These are phyloP conservation scores for Paraplagusia blochii DNA, from an alignment of 2,113 vertebrate genomes.

Conservation along the genomic window DNA sequence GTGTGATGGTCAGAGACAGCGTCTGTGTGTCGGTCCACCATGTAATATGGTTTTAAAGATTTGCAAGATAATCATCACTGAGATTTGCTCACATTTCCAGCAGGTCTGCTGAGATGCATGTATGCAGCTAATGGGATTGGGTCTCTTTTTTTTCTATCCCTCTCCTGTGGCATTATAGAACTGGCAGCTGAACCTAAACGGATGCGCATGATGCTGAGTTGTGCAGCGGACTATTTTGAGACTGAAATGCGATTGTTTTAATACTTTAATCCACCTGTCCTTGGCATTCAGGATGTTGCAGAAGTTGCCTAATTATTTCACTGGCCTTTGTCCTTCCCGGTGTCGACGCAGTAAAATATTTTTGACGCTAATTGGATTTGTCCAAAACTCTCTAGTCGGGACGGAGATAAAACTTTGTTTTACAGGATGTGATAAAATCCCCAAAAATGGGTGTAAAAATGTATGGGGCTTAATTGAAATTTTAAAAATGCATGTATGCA, in stretches of 20 bases:
- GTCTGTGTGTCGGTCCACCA: conserved; percentile 52
- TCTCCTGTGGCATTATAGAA: conserved; percentile 70
- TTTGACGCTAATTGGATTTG: conserved; percentile 14
- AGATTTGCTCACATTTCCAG: conserved; percentile 73
- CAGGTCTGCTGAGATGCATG: conserved; percentile 74
- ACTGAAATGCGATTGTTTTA: conserved; percentile 85
- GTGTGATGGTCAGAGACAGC: conserved; percentile 47
- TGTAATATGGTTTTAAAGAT: conserved; percentile 64
- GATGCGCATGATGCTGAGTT: conserved; percentile 75
- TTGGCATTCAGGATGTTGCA: conserved; percentile 80
- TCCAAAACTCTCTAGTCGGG: no score
- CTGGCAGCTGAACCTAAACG: conserved; percentile 76
- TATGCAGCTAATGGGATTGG: conserved; percentile 77
- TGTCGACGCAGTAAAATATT: conserved; percentile 45
- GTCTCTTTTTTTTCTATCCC: conserved; percentile 41
- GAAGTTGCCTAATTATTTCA: conserved; percentile 77
- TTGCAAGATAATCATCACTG: conserved; percentile 69
- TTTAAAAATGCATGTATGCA: conserved; percentile 62
- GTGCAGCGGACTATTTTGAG: conserved; percentile 80
- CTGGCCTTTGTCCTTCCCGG: conserved; percentile 64
- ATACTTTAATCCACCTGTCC: conserved; percentile 85
- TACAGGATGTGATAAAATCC: conserved; percentile 1
- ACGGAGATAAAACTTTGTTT: background rate
- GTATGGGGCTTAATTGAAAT: conserved; percentile 49
- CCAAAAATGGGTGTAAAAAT: conserved; percentile 20